Evolutionary conservation across 2,888 invertebrate genomes (phyloP), one percentile per base, ranked within the genome.

Genomic region (Galerucella pusilla): DNA sequence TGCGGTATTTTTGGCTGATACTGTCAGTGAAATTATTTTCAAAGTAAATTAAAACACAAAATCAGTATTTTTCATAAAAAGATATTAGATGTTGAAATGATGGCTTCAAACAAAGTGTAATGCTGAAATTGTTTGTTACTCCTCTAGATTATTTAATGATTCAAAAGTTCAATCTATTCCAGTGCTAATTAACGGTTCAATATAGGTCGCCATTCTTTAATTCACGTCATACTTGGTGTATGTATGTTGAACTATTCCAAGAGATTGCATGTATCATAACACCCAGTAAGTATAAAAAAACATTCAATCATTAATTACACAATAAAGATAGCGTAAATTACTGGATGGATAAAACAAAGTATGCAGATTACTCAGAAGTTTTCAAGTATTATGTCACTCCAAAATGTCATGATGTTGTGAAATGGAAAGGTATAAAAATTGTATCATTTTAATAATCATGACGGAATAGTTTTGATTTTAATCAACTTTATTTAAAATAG

Each of bases 131-230:
- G 7, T 42, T 5, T 42, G 7, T 42, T 7, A 42, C 35, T 42
- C 7, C 7, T 42, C 35, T 42, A 1, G 9, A 7, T 42, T 42
- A 42, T 42, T 7, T 9, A 7, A 42, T 42, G 7, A 42, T 42
- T 28, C 7, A 5, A 42, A 42, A 9, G 73, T 72, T 68, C 77
- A 75, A 75, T 78, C 75, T 80, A 78, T 78, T 78, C 76, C 79
- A 78, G 80, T 76, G 64, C 73, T 64, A 75, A 75, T 77, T 76
- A 76, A 74, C 71, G 12, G 12, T n/a, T 61, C 12, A 49, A 11
- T 61, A 14, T 12, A 25, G 12, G n/a, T 46, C 9, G 49, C 9
- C 28, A 28, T 67, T 35, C 45, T 57, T 65, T 42, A 42, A 63
- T 20, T 20, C 9, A 49, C 16, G 25, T 28, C 46, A 46, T 14